A percentile compares a stretch with the other conserved stretches of the same genome.
Evolutionary conservation across 2,113 vertebrate genomes (phyloP).

Genomic region (Apaloderma vittatum): DNA sequence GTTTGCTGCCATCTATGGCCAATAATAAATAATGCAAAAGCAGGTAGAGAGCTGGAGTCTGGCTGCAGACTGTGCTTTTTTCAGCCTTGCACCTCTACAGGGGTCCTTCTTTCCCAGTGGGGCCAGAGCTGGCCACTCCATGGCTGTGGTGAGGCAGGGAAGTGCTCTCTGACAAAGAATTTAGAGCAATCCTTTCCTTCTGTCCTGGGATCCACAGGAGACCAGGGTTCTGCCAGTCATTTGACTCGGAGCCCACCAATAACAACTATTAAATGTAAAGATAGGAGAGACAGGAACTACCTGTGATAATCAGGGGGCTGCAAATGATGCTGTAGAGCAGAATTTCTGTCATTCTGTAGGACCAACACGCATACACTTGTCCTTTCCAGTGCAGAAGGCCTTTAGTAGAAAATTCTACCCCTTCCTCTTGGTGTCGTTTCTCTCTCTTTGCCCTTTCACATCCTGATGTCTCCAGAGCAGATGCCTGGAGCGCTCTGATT

Average conservation of each 20-base stretch:
- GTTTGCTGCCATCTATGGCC: conserved; percentile 71
- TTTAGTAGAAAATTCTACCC: neutral
- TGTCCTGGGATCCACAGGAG: neutral
- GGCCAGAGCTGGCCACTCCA: neutral
- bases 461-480: neutral
- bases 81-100: neutral
- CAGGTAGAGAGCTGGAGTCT: neutral
- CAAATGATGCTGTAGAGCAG: neutral
- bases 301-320: neutral
- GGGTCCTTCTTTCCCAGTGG: neutral
- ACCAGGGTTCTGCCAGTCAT: neutral
- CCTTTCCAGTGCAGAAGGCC: neutral
- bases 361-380: neutral
- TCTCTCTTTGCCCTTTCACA: neutral
- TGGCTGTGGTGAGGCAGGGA: neutral
- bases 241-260: neutral
- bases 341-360: too few relatives aligned
- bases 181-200: neutral
- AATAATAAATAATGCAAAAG: conserved; percentile 36
- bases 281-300: neutral
- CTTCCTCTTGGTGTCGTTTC: fast-evolving
- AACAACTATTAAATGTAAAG: fast-evolving
- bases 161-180: neutral
- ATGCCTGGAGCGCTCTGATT: neutral
- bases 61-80: neutral